Evolutionary conservation across 2,113 vertebrate species (phyloP).

Genomic region (Eidolon helvum): DNA sequence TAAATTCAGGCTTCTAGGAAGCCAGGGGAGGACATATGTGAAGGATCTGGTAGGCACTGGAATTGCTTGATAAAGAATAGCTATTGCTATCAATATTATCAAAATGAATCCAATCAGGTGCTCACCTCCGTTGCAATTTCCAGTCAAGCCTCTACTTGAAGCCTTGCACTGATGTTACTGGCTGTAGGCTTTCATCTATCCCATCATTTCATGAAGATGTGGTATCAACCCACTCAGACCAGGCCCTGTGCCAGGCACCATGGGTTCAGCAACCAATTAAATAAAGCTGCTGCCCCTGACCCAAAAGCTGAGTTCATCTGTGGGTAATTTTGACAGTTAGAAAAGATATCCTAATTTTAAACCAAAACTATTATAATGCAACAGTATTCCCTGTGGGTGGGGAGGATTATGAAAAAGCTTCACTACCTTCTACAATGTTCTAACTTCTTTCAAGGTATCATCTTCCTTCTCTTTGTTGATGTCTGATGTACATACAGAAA

Average conservation of each 20-base stretch:
- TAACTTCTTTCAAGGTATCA: neutral
- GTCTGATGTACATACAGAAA: neutral
- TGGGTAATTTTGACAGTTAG: neutral
- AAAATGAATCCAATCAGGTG: neutral
- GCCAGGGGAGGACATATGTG: neutral
- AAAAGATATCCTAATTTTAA: neutral
- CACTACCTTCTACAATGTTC: neutral
- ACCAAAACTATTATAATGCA: neutral
- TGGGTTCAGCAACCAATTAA: neutral
- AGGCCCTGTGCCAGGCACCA: neutral
- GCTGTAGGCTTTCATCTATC: neutral
- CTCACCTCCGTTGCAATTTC: neutral
- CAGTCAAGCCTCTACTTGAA: no score
- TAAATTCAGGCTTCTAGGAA: neutral
- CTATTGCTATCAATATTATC: neutral
- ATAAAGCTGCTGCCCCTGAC: neutral
- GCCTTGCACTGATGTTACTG: accelerated
- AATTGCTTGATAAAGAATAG: neutral
- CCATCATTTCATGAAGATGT: neutral
- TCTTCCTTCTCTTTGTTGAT: neutral
- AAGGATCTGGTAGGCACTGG: neutral
- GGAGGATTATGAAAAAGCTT: neutral
- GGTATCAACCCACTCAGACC: neutral
- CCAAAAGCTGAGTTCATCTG: neutral
- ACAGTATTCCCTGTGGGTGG: neutral